phyloP scores from a whole-genome alignment of 2,888 invertebrate genomes.

The Acronicta aceris region DNA sequence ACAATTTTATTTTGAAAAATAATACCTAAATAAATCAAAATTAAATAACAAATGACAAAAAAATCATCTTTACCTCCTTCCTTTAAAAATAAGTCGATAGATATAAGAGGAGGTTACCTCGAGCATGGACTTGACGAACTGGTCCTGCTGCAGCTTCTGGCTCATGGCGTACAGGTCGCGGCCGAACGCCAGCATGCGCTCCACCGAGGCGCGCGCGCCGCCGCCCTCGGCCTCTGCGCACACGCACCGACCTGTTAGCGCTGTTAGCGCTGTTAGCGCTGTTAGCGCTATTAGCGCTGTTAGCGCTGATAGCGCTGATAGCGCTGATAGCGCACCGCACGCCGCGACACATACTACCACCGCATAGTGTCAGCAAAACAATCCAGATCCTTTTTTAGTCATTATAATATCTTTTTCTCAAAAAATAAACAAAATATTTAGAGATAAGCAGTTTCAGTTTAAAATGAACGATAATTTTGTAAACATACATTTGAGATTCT shows the following conservation, averaged over 20 bases:
- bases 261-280: too few relatives aligned
- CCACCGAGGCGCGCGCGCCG: conserved; percentile 94
- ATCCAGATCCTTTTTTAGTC: background rate
- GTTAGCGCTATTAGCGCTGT: too few relatives aligned
- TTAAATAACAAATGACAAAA: too few relatives aligned
- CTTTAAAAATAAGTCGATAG: background rate
- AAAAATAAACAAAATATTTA: too few relatives aligned
- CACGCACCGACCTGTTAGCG: background rate
- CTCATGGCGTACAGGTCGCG: conserved; percentile 97
- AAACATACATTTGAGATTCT: background rate
- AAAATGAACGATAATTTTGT: too few relatives aligned
- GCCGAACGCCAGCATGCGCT: conserved; percentile 98
- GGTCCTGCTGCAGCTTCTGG: conserved; percentile 93
- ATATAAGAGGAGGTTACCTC: conserved; percentile 90
- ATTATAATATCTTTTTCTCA: too few relatives aligned
- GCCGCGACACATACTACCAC: too few relatives aligned
- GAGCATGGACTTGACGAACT: conserved; percentile 96
- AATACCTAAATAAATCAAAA: too few relatives aligned
- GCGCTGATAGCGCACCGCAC: too few relatives aligned
- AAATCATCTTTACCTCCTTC: background rate
- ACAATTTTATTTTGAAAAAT: background rate
- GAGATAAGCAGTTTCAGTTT: too few relatives aligned
- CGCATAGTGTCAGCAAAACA: conserved; percentile 1
- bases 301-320: too few relatives aligned
- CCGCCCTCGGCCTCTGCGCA: conserved; percentile 74